Evolutionary conservation across 2,888 invertebrate genomes (phyloP).

Genomic region (Argyra leucocephala): DNA sequence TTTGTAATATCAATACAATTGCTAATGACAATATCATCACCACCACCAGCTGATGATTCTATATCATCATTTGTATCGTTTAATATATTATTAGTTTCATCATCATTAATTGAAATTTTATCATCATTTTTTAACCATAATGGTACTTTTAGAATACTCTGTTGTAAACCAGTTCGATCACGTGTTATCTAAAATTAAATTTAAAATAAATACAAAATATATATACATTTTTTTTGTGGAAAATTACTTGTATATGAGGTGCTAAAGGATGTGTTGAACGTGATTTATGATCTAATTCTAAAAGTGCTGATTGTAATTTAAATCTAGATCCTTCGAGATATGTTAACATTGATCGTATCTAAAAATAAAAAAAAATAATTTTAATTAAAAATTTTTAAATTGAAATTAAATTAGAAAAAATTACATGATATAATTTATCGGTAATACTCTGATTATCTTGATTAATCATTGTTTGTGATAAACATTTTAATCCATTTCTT

Average conservation of each 20-base stretch:
- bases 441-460: conserved; percentile 85
- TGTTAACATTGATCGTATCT: conserved; percentile 88
- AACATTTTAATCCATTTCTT: conserved; percentile 77
- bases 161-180: conserved; percentile 82
- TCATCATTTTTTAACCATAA: conserved; percentile 44
- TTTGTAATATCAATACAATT: conserved; percentile 36
- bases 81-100: background rate
- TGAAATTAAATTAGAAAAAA: conserved; percentile 32
- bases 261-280: conserved; percentile 71
- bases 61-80: conserved; percentile 24
- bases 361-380: conserved; percentile 24
- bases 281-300: conserved; percentile 70
- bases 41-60: conserved; percentile 14
- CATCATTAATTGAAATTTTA: conserved; percentile 26
- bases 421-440: conserved; percentile 85
- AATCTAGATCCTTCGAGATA: conserved; percentile 84
- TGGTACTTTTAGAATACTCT: conserved; percentile 69
- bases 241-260: conserved; percentile 62
- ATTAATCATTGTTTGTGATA: conserved; percentile 80
- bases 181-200: conserved; percentile 53
- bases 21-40: conserved; percentile 21
- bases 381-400: conserved; percentile 12
- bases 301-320: conserved; percentile 74
- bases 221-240: no score
- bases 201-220: background rate